phyloP scores from a whole-genome alignment of 1,140 invertebrate genomes.

The Fopius arisanus region DNA sequence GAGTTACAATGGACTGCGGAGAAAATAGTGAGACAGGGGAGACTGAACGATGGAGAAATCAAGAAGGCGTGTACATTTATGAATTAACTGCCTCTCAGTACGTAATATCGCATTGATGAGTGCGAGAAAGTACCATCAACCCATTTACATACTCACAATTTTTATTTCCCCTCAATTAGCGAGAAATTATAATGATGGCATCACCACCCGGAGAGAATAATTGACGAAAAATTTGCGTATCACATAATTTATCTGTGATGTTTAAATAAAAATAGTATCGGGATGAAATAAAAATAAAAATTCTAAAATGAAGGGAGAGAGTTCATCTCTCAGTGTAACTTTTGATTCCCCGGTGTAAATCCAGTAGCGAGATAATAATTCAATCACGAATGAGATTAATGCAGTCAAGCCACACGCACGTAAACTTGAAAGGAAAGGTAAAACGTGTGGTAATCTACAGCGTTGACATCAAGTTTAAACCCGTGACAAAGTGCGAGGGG shows the following conservation, averaged over 20 bases:
- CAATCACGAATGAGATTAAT: background rate
- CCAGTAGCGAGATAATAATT: background rate
- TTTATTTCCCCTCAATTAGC: background rate
- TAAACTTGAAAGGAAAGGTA: background rate
- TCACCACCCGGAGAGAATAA: background rate
- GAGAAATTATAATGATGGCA: background rate
- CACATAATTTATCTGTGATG: too few species aligned
- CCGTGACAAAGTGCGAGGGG: background rate
- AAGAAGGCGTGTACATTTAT: slow-evolving; percentile 29
- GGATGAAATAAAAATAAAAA: too few species aligned
- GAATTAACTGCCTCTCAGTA: slow-evolving; percentile 21
- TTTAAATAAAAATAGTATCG: too few species aligned
- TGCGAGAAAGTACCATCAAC: slow-evolving; percentile 6
- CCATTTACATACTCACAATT: background rate
- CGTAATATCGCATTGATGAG: slow-evolving; percentile 3
- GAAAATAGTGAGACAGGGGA: background rate
- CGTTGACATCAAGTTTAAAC: background rate
- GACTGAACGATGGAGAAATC: slow-evolving; percentile 25
- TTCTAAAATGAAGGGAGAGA: too few species aligned
- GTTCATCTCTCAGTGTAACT: too few species aligned
- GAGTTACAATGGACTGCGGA: background rate
- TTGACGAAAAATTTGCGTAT: background rate
- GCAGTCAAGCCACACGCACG: background rate
- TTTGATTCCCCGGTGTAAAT: background rate
- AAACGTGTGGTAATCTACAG: background rate